phyloP scores from a whole-genome alignment of 2,797 vertebrate species.

The Otolemur crassicaudatus region DNA sequence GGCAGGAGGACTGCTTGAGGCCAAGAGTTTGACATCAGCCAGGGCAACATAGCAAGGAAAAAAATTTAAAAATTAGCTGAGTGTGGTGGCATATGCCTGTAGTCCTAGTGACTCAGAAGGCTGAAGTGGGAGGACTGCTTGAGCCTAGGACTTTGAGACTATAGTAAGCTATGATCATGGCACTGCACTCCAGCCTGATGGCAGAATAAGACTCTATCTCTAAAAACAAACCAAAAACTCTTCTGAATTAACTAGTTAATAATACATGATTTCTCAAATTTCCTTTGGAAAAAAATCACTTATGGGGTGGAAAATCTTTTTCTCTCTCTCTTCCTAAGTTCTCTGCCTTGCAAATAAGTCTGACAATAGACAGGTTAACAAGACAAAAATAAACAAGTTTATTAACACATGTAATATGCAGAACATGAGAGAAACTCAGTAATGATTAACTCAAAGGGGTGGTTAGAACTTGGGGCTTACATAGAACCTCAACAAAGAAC shows the following conservation, averaged over 20 bases:
- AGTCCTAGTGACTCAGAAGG: neutral
- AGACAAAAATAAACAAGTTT: neutral
- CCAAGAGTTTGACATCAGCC: neutral
- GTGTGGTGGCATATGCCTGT: neutral
- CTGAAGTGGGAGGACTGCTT: neutral
- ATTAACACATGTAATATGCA: neutral
- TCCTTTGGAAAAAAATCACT: neutral
- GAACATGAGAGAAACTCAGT: neutral
- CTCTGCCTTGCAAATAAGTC: neutral
- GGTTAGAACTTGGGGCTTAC: neutral
- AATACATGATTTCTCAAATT: conserved; percentile 25
- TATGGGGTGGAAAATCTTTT: neutral
- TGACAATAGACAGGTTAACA: neutral
- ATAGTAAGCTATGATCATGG: neutral
- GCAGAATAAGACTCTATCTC: neutral
- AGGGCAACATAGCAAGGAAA: neutral
- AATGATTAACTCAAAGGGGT: neutral
- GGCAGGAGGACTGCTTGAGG: neutral
- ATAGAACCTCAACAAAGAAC: neutral
- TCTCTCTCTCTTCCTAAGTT: neutral
- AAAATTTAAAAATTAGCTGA: neutral
- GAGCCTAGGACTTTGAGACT: neutral
- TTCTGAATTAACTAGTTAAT: conserved; percentile 10
- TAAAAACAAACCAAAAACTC: neutral
- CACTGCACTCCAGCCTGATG: neutral